These are phyloP conservation scores for Dasypolia templi DNA, from an alignment of 2,888 invertebrate species.

Conservation along the genomic window DNA sequence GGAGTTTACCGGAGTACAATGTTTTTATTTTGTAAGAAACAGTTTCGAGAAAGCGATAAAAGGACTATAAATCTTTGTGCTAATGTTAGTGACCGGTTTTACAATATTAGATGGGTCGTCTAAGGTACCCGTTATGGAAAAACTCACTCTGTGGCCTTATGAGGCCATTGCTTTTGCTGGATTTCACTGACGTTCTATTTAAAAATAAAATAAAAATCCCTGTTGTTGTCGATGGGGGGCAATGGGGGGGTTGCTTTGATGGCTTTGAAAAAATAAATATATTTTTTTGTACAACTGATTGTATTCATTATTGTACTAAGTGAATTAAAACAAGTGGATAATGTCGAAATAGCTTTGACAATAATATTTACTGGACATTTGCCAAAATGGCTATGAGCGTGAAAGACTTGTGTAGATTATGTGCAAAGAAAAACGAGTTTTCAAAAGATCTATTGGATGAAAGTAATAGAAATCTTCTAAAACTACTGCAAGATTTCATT, in stretches of 20 bases:
- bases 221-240: conserved; percentile 31
- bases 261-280: conserved; percentile 33
- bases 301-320: background rate
- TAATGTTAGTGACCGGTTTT: background rate
- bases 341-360: background rate
- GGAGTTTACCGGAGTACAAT: too few species aligned
- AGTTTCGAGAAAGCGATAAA: too few species aligned
- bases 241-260: conserved; percentile 29
- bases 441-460: conserved; percentile 84
- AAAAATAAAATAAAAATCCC: background rate
- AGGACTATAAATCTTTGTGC: background rate
- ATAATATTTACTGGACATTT: conserved; percentile 9
- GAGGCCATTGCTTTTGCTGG: background rate
- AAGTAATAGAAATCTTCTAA: conserved; percentile 81
- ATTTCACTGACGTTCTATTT: background rate
- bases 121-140: background rate
- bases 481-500: conserved; percentile 83
- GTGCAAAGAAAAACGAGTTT: conserved; percentile 83
- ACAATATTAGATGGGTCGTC: background rate
- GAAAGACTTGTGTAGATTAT: conserved; percentile 85
- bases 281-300: conserved; percentile 7
- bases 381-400: conserved; percentile 70
- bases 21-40: too few species aligned
- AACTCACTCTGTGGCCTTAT: background rate
- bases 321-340: conserved; percentile 8